These are phyloP conservation scores for Venusia cambrica DNA, from an alignment of 2,888 invertebrate genomes.

Conservation along the genomic window DNA sequence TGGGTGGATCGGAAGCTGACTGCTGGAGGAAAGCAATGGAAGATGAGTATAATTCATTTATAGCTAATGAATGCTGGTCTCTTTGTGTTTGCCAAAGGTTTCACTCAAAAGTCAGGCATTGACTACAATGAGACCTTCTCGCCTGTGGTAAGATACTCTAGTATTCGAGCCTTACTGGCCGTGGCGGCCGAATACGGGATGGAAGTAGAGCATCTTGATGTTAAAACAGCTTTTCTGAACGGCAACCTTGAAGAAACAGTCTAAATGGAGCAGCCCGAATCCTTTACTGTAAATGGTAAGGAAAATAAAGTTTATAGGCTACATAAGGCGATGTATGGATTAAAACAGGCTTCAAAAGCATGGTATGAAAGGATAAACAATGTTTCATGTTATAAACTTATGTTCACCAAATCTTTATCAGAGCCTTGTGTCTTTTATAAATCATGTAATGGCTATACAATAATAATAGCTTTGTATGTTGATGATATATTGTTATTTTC, in stretches of 20 bases:
- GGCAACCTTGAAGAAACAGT: conserved; percentile 1
- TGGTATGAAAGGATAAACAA: conserved; percentile 7
- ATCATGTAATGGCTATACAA: not conserved
- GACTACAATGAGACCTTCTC: conserved; percentile 6
- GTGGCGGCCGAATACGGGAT: not conserved
- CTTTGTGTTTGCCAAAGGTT: conserved; percentile 9
- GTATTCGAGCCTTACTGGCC: not conserved
- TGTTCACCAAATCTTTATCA: conserved; percentile 1
- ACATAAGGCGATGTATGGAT: conserved; percentile 6
- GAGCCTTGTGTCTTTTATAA: conserved; percentile 6
- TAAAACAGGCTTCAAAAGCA: conserved; percentile 2
- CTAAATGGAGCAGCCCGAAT: conserved; percentile 5
- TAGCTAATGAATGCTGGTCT: conserved; percentile 3
- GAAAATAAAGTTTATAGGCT: conserved; percentile 1
- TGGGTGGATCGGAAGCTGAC: not conserved
- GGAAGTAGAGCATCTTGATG: conserved; percentile 4
- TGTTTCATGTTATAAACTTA: conserved; percentile 1
- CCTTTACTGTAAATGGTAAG: not conserved
- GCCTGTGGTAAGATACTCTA: conserved; percentile 4
- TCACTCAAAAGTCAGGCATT: conserved; percentile 4
- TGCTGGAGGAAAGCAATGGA: conserved; percentile 2
- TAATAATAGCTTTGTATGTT: conserved; percentile 20
- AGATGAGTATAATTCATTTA: conserved; percentile 11
- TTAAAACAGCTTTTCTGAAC: conserved; percentile 10
- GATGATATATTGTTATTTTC: conserved; percentile 20